phyloP scores from a whole-genome alignment of 2,797 vertebrate genomes.

The Xiphorhynchus erythropygius region DNA sequence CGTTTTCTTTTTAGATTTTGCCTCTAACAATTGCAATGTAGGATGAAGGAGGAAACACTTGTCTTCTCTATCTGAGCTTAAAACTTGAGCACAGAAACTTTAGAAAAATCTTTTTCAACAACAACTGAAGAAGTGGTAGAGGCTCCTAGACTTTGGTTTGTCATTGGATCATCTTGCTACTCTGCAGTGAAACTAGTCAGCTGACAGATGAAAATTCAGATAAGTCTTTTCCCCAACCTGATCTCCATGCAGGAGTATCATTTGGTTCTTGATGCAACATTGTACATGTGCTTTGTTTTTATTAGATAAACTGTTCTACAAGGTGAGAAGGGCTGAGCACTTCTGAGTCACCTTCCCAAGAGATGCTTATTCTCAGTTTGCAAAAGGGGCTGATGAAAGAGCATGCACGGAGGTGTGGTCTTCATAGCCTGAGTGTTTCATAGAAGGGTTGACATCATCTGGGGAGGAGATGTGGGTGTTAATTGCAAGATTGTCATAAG shows the following conservation, averaged over 20 bases:
- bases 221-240: background rate
- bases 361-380: background rate
- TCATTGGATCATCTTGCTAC: background rate
- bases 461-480: background rate
- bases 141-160: background rate
- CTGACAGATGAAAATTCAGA: background rate
- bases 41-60: background rate
- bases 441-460: background rate
- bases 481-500: background rate
- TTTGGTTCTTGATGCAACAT: background rate
- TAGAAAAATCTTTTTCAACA: background rate
- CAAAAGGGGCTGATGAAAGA: background rate
- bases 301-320: background rate
- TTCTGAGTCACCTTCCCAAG: background rate
- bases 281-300: background rate
- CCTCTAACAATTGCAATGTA: background rate
- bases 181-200: background rate
- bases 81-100: background rate
- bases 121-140: background rate
- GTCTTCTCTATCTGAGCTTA: background rate
- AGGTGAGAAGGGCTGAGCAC: background rate
- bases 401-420: background rate
- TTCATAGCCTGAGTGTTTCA: background rate
- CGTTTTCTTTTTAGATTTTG: accelerated
- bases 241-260: background rate